Conservation (phyloP, 2,113 vertebrate species). For the Castor canadensis region DNA sequence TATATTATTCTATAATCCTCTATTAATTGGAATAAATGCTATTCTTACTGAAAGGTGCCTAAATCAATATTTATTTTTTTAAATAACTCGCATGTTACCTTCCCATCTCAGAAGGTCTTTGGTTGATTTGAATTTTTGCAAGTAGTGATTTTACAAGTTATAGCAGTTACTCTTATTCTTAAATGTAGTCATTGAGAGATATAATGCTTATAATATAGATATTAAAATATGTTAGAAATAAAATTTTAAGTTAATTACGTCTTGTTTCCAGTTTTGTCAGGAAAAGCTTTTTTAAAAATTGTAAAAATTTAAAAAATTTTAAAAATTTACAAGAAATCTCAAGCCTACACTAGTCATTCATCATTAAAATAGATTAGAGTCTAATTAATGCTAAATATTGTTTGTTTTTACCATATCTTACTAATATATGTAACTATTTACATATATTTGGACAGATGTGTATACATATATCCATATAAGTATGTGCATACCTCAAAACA, state of each 20-base stretch:
- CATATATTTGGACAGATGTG: not conserved
- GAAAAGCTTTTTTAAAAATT: not conserved
- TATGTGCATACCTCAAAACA: not conserved
- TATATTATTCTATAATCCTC: not conserved
- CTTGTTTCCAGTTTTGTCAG: not conserved
- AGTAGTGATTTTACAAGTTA: conserved; percentile 54
- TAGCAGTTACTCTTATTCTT: conserved; percentile 70
- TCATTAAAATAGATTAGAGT: not conserved
- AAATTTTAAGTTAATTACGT: not conserved
- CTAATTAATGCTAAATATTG: not conserved
- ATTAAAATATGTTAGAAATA: conserved; percentile 68
- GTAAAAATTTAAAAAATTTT: not conserved
- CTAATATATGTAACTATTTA: not conserved
- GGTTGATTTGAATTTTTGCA: conserved; percentile 76
- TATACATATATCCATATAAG: not conserved
- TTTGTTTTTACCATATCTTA: not conserved
- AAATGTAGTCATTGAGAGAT: conserved; percentile 71
- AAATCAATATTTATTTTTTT: conserved; percentile 64
- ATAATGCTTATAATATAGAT: conserved; percentile 66
- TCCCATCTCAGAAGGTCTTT: conserved; percentile 71
- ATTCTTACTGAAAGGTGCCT: not conserved
- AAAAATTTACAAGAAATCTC: not conserved
- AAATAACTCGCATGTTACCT: conserved; percentile 68
- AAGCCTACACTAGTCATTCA: not conserved
- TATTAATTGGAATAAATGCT: conserved; percentile 1